Evolutionary conservation across 2,888 invertebrate genomes (phyloP).

Genomic region (Sinelater perroti): DNA sequence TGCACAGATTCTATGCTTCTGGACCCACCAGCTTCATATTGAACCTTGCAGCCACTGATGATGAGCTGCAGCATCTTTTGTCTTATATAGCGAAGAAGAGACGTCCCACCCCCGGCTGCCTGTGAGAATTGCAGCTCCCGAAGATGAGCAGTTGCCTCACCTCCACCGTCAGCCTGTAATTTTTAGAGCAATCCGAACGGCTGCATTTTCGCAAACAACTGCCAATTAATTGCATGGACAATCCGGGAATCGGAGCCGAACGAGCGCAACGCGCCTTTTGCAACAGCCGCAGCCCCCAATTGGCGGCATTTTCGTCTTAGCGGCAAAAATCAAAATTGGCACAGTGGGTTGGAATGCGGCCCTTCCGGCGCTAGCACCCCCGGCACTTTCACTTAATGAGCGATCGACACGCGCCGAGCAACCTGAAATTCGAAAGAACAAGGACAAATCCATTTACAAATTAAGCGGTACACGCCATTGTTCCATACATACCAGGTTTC

Average conservation of each 20-base stretch:
- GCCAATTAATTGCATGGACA: background rate
- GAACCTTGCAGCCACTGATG: slow-evolving; percentile 24
- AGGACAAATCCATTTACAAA: slow-evolving; percentile 22
- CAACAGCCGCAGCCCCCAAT: no score
- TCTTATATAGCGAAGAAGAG: slow-evolving; percentile 41
- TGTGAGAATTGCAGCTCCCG: slow-evolving; percentile 28
- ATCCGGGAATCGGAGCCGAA: background rate
- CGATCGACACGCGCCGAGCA: slow-evolving; percentile 1
- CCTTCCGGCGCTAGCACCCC: background rate
- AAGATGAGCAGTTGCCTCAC: slow-evolving; percentile 26
- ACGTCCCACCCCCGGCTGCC: slow-evolving; percentile 33
- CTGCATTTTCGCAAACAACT: background rate
- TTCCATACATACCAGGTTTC: slow-evolving; percentile 12
- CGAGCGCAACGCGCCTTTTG: no score
- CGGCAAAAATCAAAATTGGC: background rate
- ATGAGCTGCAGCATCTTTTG: slow-evolving; percentile 18
- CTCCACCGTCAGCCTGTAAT: background rate
- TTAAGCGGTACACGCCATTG: slow-evolving; percentile 20
- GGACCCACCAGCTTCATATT: slow-evolving; percentile 39
- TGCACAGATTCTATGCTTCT: background rate
- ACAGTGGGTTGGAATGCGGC: slow-evolving; percentile 1
- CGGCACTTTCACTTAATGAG: slow-evolving; percentile 21
- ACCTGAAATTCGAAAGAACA: slow-evolving; percentile 17
- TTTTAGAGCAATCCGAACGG: background rate
- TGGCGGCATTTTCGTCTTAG: no score